Percentiles rank a stretch among this genome's conserved stretches.
Conservation (phyloP, 2,888 invertebrate genomes). For the Drosophila glabriapex region DNA sequence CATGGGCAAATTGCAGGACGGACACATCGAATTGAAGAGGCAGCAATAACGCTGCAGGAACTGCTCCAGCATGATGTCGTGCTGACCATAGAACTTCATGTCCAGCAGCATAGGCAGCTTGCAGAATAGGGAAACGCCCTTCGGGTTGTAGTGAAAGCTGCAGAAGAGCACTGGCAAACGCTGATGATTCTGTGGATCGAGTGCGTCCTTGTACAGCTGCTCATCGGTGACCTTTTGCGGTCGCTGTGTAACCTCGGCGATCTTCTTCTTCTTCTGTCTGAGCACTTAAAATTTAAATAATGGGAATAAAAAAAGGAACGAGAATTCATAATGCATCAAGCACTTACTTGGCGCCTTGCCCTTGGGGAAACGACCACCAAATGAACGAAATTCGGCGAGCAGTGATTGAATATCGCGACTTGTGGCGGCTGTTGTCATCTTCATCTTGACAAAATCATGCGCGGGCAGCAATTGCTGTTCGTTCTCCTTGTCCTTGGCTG, state of each 20-base stretch:
- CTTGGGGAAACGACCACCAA: constrained; percentile 89
- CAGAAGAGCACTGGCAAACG: constrained; percentile 95
- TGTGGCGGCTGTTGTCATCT: constrained; percentile 89
- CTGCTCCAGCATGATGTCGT: constrained; percentile 97
- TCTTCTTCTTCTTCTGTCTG: constrained; percentile 73
- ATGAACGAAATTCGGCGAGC: constrained; percentile 94
- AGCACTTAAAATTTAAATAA: constrained; percentile 69
- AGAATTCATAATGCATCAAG: neutral
- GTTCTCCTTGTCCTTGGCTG: constrained; percentile 46
- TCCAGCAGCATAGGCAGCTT: constrained; percentile 84
- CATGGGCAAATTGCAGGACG: constrained; percentile 93
- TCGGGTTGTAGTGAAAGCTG: constrained; percentile 87
- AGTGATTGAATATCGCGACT: constrained; percentile 89
- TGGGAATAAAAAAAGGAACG: neutral
- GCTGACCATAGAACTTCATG: constrained; percentile 98
- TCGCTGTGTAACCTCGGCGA: constrained; percentile 71
- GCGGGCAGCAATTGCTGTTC: constrained; percentile 86
- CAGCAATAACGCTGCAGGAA: constrained; percentile 98
- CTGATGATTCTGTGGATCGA: constrained; percentile 94
- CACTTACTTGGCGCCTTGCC: constrained; percentile 78
- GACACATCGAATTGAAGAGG: constrained; percentile 91
- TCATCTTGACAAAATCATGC: constrained; percentile 91
- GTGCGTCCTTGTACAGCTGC: constrained; percentile 87
- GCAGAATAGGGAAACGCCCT: constrained; percentile 84
- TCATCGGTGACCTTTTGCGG: constrained; percentile 83